Conservation (phyloP, 2,113 vertebrate species). For the Catharus bicknelli region DNA sequence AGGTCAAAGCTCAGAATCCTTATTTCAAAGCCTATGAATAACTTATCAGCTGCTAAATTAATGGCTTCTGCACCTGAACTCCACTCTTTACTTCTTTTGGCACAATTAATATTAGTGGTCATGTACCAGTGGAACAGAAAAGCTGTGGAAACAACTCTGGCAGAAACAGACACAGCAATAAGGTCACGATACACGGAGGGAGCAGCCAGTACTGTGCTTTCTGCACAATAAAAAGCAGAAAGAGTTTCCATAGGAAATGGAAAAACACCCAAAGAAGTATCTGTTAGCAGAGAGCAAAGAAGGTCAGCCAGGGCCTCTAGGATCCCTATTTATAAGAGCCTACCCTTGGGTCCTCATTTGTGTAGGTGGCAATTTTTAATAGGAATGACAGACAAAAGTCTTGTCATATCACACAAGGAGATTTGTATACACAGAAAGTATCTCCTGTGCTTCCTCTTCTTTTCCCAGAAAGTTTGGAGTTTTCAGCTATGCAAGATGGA, state of each 20-base stretch:
- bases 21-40: neutral
- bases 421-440: neutral
- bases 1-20: neutral
- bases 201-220: neutral
- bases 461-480: neutral
- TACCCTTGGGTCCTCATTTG: neutral
- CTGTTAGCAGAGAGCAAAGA: neutral
- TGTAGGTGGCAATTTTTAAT: neutral
- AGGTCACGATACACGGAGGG: neutral
- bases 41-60: neutral
- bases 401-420: neutral
- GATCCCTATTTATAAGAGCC: neutral
- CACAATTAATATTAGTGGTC: neutral
- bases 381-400: neutral
- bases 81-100: neutral
- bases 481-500: constrained; percentile 9
- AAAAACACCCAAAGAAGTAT: neutral
- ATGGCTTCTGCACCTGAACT: neutral
- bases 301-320: neutral
- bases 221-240: neutral
- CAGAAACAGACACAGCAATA: neutral
- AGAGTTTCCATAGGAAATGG: neutral
- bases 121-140: neutral
- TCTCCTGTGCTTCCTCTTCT: neutral
- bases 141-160: neutral